Evolutionary conservation across 2,113 vertebrate species (phyloP), one percentile per base, ranked within the genome.

Genomic region (Cichladusa arquata): DNA sequence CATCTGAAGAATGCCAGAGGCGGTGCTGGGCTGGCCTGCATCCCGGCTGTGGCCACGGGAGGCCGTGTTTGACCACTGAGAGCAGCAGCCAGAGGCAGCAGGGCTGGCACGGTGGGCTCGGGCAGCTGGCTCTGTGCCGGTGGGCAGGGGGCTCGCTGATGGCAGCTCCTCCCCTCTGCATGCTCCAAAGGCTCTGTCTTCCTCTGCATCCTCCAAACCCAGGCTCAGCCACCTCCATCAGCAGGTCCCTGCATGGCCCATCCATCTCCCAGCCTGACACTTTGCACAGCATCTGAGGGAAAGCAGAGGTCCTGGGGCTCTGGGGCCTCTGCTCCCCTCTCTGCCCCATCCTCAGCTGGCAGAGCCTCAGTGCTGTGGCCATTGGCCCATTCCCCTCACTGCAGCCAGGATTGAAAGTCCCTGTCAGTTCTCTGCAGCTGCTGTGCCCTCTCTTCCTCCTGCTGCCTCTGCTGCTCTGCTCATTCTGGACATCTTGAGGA

Each of bases 1-100:
- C 88, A 60, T 81, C 44, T 33, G 22, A 83, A 64, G 97, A 92
- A 96, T 91, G 80, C 86, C 51, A n/a, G 34, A 34, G 64, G 66
- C 2, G 0, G 14, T 23, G 86, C 56, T 54, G 33, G 25, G 47
- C 86, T 11, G 38, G 70, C 56, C 82, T 45, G 44, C 44, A 19
- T 19, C 44, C 44, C 19, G 19, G 76, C 1, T 4, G 11, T 19
- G 64, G 12, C 47, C 0, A 3, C 0, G 1, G 61, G 58, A 48
- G 74, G 53, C 65, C 4, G 34, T 2, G 2, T 64, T 81, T 8
- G 15, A 56, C 26, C 4, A 45, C 85, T 14, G 44, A 26, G 53
- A 50, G 66, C 57, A 76, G 74, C 53, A 10, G 8, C 19, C 0
- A 0, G 20, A 48, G 76, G 29, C 2, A 2, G 50, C 50, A n/a